Base-by-base conservation (phyloP, 1,140 invertebrate genomes). In the Drosophila ambigua region DNA sequence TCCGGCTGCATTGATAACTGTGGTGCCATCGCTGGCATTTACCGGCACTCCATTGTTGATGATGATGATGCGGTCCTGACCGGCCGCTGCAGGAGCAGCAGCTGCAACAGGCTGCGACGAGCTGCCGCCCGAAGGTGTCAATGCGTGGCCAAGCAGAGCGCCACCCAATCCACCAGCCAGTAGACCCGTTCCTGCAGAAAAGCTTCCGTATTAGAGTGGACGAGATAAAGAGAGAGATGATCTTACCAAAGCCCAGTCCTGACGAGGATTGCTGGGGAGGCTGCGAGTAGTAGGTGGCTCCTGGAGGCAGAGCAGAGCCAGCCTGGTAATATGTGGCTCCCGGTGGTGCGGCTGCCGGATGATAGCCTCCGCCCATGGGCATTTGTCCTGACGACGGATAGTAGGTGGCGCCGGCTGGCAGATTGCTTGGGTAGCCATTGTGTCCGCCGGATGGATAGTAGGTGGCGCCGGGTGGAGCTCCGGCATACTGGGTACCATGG, bases 31-130 rank as follows among this genome's bases (percentile, higher is more conserved):
- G 31, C 15, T 83, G 51, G 91, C 77, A 71, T 85, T 71, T 9
- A 89, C 68, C 4, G 85, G 82, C 50, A 79, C 85, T 4, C 89
- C 88, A 46, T 91, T 91, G 50, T 91, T 91, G 16, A 91, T 91
- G 8, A 91, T 91, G 23, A 91, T 91, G 6, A 91, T 83, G 24
- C 79, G 88, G 58, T 91, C 90, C 64, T 82, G 79, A 5, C 77
- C 76, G 49, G 28, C 77, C 4, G 75, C 83, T 2, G 75, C 50
- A 13, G 80, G 63, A 43, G 67, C 73, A 2, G 72, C 80, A 16
- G 81, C 80, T 16, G 68, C 79, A 20, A 54, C 72, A 0, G 57
- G 72, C 50, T 84, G 88, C 5, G 53, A 73, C 4, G 54, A 68
- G 23, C 55, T 79, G 20, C 79, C 67, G 5, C 81, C 69, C 0